These are phyloP conservation scores for Lottia scabra DNA, from an alignment of 2,888 invertebrate genomes.

Conservation along the genomic window DNA sequence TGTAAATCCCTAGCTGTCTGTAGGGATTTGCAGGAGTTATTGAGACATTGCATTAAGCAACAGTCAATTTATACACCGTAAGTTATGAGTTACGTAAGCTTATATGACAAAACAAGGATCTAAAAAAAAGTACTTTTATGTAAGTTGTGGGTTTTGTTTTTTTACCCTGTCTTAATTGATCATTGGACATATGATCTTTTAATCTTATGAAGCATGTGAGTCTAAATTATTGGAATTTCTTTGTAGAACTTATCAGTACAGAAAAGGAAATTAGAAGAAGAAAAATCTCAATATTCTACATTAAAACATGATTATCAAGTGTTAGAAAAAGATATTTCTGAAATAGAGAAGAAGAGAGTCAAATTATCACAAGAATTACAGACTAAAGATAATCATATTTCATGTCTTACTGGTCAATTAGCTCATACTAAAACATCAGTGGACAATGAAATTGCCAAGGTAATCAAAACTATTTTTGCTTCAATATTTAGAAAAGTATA, in stretches of 20 bases:
- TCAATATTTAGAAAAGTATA: no score
- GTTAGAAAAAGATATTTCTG: conserved; percentile 52
- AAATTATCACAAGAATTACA: conserved; percentile 55
- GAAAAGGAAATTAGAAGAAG: conserved; percentile 56
- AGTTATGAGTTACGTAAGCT: no score
- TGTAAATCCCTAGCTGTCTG: no score
- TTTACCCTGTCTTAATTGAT: no score
- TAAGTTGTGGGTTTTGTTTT: no score
- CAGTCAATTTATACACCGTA: no score
- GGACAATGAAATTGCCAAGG: conserved; percentile 47
- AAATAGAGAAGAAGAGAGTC: conserved; percentile 49
- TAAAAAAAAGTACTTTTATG: no score
- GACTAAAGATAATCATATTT: conserved; percentile 49
- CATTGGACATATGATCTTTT: no score
- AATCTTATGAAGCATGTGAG: background rate
- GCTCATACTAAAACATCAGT: conserved; percentile 44
- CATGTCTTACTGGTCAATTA: conserved; percentile 48
- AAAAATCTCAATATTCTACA: conserved; percentile 42
- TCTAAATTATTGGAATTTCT: background rate
- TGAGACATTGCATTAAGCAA: no score
- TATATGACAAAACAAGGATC: no score
- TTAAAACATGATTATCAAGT: conserved; percentile 55
- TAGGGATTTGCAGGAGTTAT: no score
- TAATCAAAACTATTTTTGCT: conserved; percentile 6
- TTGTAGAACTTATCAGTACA: conserved; percentile 55